phyloP scores from a whole-genome alignment of 2,797 vertebrate genomes.

The Pseudomugil tenellus region DNA sequence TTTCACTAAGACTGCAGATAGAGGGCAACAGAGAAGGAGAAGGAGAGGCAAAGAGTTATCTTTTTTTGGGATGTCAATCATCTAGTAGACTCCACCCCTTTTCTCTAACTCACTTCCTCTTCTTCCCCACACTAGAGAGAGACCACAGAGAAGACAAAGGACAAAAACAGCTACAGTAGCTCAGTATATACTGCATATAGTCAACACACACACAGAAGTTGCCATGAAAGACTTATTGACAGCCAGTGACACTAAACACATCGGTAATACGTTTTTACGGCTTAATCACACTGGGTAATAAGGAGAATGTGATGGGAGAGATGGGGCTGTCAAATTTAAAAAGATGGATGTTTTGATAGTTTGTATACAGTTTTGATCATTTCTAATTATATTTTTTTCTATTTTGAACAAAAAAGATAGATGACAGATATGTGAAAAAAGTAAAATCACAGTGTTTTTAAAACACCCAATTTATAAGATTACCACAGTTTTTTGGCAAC shows the following conservation, averaged over 20 bases:
- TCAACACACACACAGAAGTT: conserved; percentile 97
- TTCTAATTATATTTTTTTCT: conserved; percentile 60
- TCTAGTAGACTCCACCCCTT: conserved; percentile 20
- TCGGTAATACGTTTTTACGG: conserved; percentile 94
- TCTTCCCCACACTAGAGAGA: conserved; percentile 89
- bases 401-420: conserved; percentile 66
- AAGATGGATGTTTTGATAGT: conserved; percentile 89
- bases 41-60: conserved; percentile 27
- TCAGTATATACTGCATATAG: conserved; percentile 99
- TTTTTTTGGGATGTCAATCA: conserved; percentile 9
- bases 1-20: conserved; percentile 97
- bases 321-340: conserved; percentile 79
- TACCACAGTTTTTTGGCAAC: conserved; percentile 91
- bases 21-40: conserved; percentile 67
- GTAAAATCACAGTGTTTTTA: conserved; percentile 88
- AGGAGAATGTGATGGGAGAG: conserved; percentile 89
- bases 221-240: conserved; percentile 94
- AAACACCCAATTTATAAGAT: conserved; percentile 89
- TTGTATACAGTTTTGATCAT: conserved; percentile 80
- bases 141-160: conserved; percentile 99
- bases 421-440: conserved; percentile 63
- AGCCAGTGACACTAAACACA: conserved; percentile 99
- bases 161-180: conserved; percentile 99
- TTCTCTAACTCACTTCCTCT: conserved; percentile 39
- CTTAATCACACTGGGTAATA: conserved; percentile 96